Base-by-base conservation (phyloP, 2,113 vertebrate species). In the Arvicanthis niloticus region DNA sequence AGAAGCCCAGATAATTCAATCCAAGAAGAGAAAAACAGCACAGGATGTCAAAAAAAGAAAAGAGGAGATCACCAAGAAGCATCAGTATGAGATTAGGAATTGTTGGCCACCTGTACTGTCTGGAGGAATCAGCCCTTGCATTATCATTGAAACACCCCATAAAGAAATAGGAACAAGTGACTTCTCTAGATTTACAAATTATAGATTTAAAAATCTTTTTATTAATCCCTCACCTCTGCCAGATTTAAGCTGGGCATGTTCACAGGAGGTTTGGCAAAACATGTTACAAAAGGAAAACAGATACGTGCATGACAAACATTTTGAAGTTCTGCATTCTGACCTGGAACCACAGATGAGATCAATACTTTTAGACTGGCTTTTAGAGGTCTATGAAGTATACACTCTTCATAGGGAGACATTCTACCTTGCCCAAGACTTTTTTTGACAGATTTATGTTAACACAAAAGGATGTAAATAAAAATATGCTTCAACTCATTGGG, bases 391-490 rank as follows among this genome's bases (percentile, higher is more conserved):
- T 26, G 99, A 99, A 97, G 99, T 99, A 68, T 99, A 99, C 96
- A 99, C 98, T 16, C 99, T 99, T 95, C 99, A 99, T 85, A 99
- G 99, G 72, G 99, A 99, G 99, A 99, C 99, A 1, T 99, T 99
- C 88, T 99, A 99, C 98, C 98, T 99, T 51, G 99, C 99, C 51
- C 99, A 99, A 98, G 99, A 99, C 97, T 99, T 99, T 97, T n/a
- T 99, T 99, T 95, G 99, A 99, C 96, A 99, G 99, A 97, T 99
- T 99, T 98, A 99, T 99, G 99, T 98, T 99, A 98, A 99, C 99
- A 7, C 99, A 99, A 87, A 99, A 99, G 88, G 98, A 99, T 94
- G 98, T 99, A 84, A 99, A 98, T 98, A 99, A 99, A 97, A 99
- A 99, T 95, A 99, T 99, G 98, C 99, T 99, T 97, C 99, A 99